Evolutionary conservation across 2,113 vertebrate genomes (phyloP), one percentile per base, ranked within the genome.

Genomic region (Heliornis fulica): DNA sequence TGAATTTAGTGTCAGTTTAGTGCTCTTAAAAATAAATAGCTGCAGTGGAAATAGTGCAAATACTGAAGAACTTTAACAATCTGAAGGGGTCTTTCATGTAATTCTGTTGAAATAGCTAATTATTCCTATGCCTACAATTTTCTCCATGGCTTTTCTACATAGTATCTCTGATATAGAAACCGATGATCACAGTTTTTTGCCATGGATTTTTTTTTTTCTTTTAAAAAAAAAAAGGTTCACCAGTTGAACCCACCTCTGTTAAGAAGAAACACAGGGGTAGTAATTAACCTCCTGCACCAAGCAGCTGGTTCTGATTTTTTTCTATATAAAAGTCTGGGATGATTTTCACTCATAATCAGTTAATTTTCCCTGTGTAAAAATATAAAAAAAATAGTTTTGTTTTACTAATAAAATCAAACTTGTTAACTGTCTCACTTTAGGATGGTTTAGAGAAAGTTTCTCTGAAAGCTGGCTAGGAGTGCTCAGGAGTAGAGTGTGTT

Each of bases 281-380:
- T 96, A 87, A 93, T 93, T 96, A 92, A 88, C 89, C 75, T 93
- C 50, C 48, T 83, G 93, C 56, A 82, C 65, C 32, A 82, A 63
- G 82, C 83, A 97, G 81, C 80, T 91, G 93, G 63, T 93, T 90
- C 78, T 87, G 61, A 92, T 97, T 93, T 94, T 92, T 87, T 40
- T 46, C 80, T 80, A 46, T 92, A 66, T 89, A 72, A 68, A 87
- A 84, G 19, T 41, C 77, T 94, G 83, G 21, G 89, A 95, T 89
- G 40, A 85, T 95, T 96, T 95, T 91, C 60, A 65, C 68, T 92
- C 83, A 77, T 94, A 95, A 92, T 90, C 90, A 92, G 72, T 92
- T 96, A 87, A 85, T 96, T 94, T 95, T 95, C 69, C 71, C 14
- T 70, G 43, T 84, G 70, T 94, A 78, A 87, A 90, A 94, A 80